These are phyloP conservation scores for Gopherus flavomarginatus DNA, from an alignment of 2,113 vertebrate species.

Conservation along the genomic window DNA sequence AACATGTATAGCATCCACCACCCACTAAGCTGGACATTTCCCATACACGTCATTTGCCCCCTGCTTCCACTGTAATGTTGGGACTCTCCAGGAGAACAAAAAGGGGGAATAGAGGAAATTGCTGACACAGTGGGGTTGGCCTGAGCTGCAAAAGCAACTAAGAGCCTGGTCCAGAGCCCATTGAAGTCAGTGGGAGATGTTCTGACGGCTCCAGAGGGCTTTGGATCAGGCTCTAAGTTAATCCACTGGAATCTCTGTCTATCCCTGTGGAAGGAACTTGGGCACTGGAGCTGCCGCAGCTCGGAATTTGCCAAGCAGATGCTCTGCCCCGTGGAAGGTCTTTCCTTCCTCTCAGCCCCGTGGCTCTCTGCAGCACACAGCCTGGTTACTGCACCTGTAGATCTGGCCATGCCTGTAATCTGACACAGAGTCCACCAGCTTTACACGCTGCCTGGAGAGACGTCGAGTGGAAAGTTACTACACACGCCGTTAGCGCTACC, in stretches of 20 bases:
- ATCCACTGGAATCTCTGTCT: neutral
- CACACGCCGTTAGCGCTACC: neutral
- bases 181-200: neutral
- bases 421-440: constrained; percentile 39
- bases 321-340: neutral
- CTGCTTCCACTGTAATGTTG: neutral
- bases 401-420: constrained; percentile 27
- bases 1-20: neutral
- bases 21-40: neutral
- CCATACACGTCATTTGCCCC: neutral
- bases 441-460: constrained; percentile 38
- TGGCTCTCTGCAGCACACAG: constrained; percentile 2
- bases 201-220: neutral
- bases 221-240: neutral
- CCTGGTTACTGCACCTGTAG: neutral
- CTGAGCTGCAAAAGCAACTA: neutral
- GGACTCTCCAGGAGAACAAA: neutral
- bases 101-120: neutral
- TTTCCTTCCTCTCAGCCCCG: rapidly evolving
- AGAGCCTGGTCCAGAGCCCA: neutral
- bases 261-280: rapidly evolving
- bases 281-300: neutral
- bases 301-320: neutral
- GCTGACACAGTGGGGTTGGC: neutral
- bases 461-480: constrained; percentile 53